These are phyloP conservation scores for Smittia aterrima DNA, from an alignment of 2,888 invertebrate species.

Conservation along the genomic window DNA sequence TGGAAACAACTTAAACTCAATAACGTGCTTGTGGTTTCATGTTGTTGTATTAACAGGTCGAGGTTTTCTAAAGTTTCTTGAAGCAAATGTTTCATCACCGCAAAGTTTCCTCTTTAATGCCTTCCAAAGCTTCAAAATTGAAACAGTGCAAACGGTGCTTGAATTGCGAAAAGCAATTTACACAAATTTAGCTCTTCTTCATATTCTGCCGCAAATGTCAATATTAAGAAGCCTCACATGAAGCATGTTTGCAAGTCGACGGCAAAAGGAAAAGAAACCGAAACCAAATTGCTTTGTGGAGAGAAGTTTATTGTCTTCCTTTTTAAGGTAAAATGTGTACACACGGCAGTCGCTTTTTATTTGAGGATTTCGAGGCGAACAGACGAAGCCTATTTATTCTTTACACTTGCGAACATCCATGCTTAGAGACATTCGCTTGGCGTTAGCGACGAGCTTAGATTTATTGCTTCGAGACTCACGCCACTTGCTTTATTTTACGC, in stretches of 20 bases:
- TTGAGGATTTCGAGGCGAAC: not conserved
- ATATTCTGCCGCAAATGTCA: not conserved
- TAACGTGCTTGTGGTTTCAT: too few relatives aligned
- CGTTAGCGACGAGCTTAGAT: not conserved
- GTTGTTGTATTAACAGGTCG: too few relatives aligned
- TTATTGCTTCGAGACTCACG: slow-evolving; percentile 33
- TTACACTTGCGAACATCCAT: not conserved
- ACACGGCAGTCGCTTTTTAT: not conserved
- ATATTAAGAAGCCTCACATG: not conserved
- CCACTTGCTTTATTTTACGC: slow-evolving; percentile 10
- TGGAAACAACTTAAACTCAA: too few relatives aligned
- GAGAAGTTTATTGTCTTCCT: not conserved
- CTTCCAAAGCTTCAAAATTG: not conserved
- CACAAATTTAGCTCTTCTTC: not conserved
- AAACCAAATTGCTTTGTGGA: not conserved
- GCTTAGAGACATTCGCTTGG: not conserved
- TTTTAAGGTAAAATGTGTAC: slow-evolving; percentile 5
- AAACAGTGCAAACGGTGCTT: not conserved
- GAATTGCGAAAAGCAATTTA: not conserved
- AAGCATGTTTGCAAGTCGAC: not conserved
- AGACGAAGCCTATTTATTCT: not conserved
- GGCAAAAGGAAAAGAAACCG: not conserved
- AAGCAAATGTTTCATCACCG: too few relatives aligned
- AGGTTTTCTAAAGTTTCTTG: too few relatives aligned
- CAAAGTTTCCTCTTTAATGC: too few relatives aligned